A percentile compares a stretch with the other conserved stretches of the same genome.
These are phyloP conservation scores for Catharus minimus DNA, from an alignment of 2,113 vertebrate species.

Conservation along the genomic window DNA sequence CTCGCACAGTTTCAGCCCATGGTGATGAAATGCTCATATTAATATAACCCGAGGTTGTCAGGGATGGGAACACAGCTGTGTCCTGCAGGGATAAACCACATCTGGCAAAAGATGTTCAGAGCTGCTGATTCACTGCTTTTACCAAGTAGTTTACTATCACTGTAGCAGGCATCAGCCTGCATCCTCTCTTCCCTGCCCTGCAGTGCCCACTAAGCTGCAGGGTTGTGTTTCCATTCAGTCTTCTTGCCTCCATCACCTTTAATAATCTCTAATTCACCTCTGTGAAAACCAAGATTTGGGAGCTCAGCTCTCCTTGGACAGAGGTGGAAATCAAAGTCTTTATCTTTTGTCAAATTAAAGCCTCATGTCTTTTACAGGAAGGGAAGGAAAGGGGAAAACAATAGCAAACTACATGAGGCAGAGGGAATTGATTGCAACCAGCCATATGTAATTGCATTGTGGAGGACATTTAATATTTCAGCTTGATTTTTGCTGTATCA, in stretches of 20 bases:
- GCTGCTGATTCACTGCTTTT: neutral
- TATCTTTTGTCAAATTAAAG: neutral
- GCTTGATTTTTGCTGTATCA: constrained; percentile 6
- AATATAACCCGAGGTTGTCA: neutral
- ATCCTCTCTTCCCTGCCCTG: neutral
- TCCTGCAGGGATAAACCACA: neutral
- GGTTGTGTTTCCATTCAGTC: neutral
- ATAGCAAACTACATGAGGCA: neutral
- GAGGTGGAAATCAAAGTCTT: neutral
- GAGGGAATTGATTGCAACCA: constrained; percentile 42
- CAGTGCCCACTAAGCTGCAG: neutral
- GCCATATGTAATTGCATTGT: constrained; percentile 51
- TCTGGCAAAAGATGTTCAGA: neutral
- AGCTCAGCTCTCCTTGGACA: neutral
- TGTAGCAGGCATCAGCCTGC: neutral
- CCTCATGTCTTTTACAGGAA: neutral
- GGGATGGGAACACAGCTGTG: neutral
- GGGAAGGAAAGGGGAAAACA: neutral
- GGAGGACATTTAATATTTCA: constrained; percentile 59
- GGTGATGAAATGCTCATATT: neutral
- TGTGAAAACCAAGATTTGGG: neutral
- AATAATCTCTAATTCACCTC: neutral
- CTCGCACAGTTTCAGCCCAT: rapidly evolving
- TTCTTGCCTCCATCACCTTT: neutral
- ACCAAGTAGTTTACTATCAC: neutral